A percentile compares a stretch with the other conserved stretches of the same genome.
Evolutionary conservation across 2,888 invertebrate genomes (phyloP).

Genomic region (Auanema sp.): DNA sequence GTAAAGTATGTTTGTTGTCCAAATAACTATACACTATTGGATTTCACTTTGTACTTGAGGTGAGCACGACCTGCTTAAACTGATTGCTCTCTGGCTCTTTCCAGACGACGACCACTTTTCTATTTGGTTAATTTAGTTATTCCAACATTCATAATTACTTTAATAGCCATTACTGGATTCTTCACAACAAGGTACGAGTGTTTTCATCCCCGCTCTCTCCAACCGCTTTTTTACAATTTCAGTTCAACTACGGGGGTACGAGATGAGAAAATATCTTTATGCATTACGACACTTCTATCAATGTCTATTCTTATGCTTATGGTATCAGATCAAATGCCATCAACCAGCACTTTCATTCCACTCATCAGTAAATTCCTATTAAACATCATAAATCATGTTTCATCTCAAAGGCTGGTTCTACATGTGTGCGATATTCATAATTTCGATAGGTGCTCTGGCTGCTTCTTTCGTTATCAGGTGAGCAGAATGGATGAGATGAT

Average conservation of each 20-base stretch:
- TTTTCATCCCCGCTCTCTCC: not conserved
- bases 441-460: conserved; percentile 29
- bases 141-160: conserved; percentile 59
- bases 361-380: conserved; percentile 63
- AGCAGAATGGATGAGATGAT: not conserved
- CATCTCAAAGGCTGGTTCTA: conserved; percentile 36
- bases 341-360: conserved; percentile 66
- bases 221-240: conserved; percentile 1
- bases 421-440: conserved; percentile 28
- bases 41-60: conserved; percentile 27
- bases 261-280: conserved; percentile 39
- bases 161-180: conserved; percentile 57
- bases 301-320: conserved; percentile 66
- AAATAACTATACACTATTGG: conserved; percentile 32
- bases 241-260: conserved; percentile 30
- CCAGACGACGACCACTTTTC: conserved; percentile 37
- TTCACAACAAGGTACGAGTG: conserved; percentile 36
- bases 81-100: not conserved
- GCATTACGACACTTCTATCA: conserved; percentile 65
- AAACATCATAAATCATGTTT: too few species aligned
- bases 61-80: not conserved
- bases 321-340: conserved; percentile 66
- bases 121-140: conserved; percentile 37
- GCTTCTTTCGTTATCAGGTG: conserved; percentile 28
- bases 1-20: conserved; percentile 36